Conservation (phyloP, 2,888 invertebrate genomes). For the Aphodius sticticus region DNA sequence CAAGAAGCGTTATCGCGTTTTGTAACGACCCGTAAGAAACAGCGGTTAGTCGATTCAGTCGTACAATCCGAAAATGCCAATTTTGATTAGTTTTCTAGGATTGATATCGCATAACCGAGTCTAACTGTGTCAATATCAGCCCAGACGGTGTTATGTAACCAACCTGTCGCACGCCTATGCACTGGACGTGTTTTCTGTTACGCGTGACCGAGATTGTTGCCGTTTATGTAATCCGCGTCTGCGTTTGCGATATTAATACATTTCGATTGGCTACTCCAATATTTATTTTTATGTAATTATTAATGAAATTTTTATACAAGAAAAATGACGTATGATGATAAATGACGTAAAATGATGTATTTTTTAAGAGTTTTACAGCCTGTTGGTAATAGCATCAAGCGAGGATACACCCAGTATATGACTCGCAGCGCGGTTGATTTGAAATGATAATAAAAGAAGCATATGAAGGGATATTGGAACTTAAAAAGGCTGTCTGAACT, state of each 20-base stretch:
- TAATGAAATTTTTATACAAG: too few species aligned
- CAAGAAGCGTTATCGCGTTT: not conserved
- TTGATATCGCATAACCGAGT: not conserved
- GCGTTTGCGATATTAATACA: not conserved
- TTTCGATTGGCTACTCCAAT: not conserved
- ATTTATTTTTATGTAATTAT: too few species aligned
- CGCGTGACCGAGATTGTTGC: constrained; percentile 14
- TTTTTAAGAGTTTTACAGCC: too few species aligned
- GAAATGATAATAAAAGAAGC: too few species aligned
- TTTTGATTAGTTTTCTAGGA: not conserved
- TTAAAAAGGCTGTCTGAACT: too few species aligned
- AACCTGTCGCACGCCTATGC: constrained; percentile 15
- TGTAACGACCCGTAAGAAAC: not conserved
- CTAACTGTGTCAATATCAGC: constrained; percentile 22
- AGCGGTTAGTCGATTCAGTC: not conserved
- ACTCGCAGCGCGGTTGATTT: too few species aligned
- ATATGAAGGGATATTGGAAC: too few species aligned
- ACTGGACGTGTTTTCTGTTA: constrained; percentile 11
- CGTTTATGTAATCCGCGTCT: constrained; percentile 17
- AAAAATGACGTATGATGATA: too few species aligned
- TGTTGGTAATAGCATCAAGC: too few species aligned
- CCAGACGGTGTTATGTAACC: constrained; percentile 20
- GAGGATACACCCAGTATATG: too few species aligned
- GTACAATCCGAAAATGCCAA: not conserved
- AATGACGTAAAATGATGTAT: too few species aligned